Evolutionary conservation across 2,797 vertebrate species (phyloP), one percentile per base, ranked within the genome.

Genomic region (Percopsis omiscomaycus): DNA sequence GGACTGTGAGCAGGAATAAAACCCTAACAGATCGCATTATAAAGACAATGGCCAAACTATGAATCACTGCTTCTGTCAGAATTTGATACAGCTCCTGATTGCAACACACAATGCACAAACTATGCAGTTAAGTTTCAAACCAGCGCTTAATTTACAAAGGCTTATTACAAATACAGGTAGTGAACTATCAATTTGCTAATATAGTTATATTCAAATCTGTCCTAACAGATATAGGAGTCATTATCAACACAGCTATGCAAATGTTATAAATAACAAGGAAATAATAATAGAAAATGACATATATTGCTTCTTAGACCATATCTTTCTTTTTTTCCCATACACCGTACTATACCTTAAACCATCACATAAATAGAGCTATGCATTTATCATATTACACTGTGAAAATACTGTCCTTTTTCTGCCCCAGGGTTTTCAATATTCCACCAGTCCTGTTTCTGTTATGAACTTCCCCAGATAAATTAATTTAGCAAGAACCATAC

Each of bases 91-190:
- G 90, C 91, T 89, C 89, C 90, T 92, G 88, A 91, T 86, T 86
- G 92, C 91, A 92, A 91, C 93, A 94, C 92, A 92, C 89, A 85
- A 93, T 94, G 94, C 94, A 94, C 91, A 92, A 93, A 92, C 88
- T 92, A 92, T 90, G 93, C 88, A 84, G n/a, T 44, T 53, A 11
- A 50, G 58, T 92, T 89, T 88, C 90, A 83, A 90, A 91, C 93
- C 68, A 75, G 81, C 79, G 74, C 93, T 92, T 84, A 93, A 93
- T 95, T 57, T 57, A 66, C 64, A 58, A 16, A 66, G 47, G 47
- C 55, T 66, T 66, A 58, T 29, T 49, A 61, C 47, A 56, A 57
- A 66, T 51, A 52, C 55, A 58, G 48, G 55, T 58, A 30, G 52
- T 54, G 52, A 30, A 59, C 64, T 66, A 66, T 66, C 14, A 5